Evolutionary conservation across 2,113 vertebrate species (phyloP).

Genomic region (Cepphus grylle): DNA sequence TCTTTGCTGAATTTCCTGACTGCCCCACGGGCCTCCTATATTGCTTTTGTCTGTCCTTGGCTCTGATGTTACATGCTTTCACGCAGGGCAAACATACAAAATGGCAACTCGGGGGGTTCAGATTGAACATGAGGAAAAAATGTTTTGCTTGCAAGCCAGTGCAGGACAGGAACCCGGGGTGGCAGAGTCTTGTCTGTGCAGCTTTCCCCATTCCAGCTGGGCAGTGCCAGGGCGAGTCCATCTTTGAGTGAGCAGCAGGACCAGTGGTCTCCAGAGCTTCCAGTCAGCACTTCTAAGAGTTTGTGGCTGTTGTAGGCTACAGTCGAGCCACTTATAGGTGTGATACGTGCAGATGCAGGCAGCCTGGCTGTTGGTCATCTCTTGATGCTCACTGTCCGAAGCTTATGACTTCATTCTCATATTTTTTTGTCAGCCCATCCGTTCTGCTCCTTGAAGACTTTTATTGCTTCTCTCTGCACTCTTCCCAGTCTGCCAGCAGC

Average conservation of each 20-base stretch:
- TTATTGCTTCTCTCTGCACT: background rate
- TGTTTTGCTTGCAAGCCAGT: background rate
- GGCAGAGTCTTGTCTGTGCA: rapidly evolving
- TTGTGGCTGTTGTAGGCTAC: rapidly evolving
- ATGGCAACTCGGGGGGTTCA: background rate
- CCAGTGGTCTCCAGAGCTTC: background rate
- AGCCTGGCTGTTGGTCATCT: background rate
- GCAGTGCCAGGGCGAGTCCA: background rate
- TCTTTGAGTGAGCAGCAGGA: background rate
- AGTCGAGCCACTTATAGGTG: background rate
- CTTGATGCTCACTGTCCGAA: background rate
- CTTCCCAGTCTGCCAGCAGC: background rate
- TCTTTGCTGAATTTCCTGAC: background rate
- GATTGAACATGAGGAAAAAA: rapidly evolving
- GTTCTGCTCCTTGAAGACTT: background rate
- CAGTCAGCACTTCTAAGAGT: background rate
- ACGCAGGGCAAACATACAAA: background rate
- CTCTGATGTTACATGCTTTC: background rate
- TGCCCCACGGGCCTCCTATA: background rate
- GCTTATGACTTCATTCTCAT: background rate
- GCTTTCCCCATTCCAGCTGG: background rate
- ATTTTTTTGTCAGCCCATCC: background rate
- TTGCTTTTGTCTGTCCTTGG: background rate
- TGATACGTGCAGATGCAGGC: rapidly evolving
- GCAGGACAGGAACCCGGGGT: rapidly evolving